Conservation (phyloP, 2,888 invertebrate species). For the Leptothorax acervorum region DNA sequence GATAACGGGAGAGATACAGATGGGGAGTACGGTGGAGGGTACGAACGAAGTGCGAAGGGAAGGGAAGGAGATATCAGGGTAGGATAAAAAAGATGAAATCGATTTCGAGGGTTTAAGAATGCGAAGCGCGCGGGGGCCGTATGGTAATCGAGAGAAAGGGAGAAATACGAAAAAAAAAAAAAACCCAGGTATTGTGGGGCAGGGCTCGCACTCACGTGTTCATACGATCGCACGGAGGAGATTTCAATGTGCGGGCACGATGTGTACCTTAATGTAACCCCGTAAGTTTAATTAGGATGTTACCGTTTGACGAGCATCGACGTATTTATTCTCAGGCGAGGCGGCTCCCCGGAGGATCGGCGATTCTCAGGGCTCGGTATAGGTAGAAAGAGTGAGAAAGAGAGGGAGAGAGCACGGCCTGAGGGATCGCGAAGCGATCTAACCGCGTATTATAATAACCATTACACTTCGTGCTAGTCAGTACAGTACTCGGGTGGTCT, state of each 20-base stretch:
- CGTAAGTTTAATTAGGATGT: conserved; percentile 37
- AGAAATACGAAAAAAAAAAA: not conserved
- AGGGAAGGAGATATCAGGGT: not conserved
- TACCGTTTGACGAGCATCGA: conserved; percentile 24
- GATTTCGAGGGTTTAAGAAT: conserved; percentile 9
- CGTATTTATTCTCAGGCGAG: conserved; percentile 22
- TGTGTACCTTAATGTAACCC: conserved; percentile 35
- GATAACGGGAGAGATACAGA: conserved; percentile 58
- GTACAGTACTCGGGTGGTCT: conserved; percentile 17
- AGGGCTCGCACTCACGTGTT: conserved; percentile 59
- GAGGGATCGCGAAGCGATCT: conserved; percentile 36
- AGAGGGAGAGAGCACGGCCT: not conserved
- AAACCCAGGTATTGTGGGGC: conserved; percentile 39
- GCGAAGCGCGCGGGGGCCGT: not conserved
- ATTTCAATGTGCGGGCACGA: conserved; percentile 23
- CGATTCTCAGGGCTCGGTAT: conserved; percentile 21
- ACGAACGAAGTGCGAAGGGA: conserved; percentile 25
- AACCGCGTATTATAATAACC: conserved; percentile 17
- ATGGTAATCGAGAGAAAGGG: not conserved
- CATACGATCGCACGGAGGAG: conserved; percentile 16
- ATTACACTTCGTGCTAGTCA: conserved; percentile 40
- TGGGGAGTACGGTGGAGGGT: conserved; percentile 14
- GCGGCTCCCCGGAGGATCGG: conserved; percentile 21
- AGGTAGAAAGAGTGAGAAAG: not conserved
- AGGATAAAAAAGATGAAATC: not conserved